Evolutionary conservation across 2,888 invertebrate species (phyloP), one percentile per base, ranked within the genome.

Genomic region (Lochmaea capreae): DNA sequence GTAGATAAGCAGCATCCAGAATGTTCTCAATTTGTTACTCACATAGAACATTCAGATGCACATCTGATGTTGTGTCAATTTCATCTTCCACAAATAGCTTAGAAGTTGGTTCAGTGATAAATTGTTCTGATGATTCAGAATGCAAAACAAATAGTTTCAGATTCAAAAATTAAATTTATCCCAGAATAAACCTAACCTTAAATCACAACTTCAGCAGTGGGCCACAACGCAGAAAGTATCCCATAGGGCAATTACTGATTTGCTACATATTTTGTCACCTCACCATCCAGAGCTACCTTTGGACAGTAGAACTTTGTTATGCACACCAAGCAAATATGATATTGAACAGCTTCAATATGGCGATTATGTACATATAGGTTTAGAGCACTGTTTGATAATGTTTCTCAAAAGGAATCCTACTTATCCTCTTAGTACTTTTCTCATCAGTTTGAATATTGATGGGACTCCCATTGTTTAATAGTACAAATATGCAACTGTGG

Each of bases 271-370:
- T 33, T 33, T 67, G 39, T 18, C 66, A 39, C 73, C 76, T 22
- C 57, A 72, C 67, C 77, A 77, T 57, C 67, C 75, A 62, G 72
- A 74, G 57, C 65, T 78, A 18, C 74, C 76, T 16, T 66, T 75
- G 71, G 76, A 78, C 69, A 66, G 71, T 54, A 57, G 74, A 65
- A 77, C 77, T 16, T 73, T 78, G 71, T 61, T 77, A 58, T 39
- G 69, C 66, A 74, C 46, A 57, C 62, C 65, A 58, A n/a, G 42
- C 42, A 67, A 43, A 39, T 57, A 49, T 49, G 46, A 49, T 14
- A 49, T 49, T 49, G 46, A 49, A 49, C 11, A 49, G 14, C 46
- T 49, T 49, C 46, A 49, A 49, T 49, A 49, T 12, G 46, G 14
- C 46, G 46, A 49, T 49, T 49, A 14, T 14, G 14, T 49, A 49